A percentile compares a stretch with the other conserved stretches of the same genome.
Conservation (phyloP, 2,888 invertebrate species). For the Macropis europaea region DNA sequence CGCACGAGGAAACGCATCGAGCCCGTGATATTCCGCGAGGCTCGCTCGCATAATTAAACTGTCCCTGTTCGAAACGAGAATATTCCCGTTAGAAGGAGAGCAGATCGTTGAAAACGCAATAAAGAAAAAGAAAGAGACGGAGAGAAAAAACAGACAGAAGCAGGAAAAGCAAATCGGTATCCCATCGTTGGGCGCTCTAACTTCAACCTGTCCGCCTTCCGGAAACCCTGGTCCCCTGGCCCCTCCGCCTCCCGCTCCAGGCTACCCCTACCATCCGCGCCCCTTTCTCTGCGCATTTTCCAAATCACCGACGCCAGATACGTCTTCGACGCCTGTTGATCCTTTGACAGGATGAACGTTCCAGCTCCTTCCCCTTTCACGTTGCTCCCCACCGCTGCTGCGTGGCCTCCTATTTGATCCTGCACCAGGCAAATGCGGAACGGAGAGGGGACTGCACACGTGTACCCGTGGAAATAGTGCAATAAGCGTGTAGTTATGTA, state of each 20-base stretch:
- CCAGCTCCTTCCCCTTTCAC: slow-evolving; percentile 9
- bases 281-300: slow-evolving; percentile 29
- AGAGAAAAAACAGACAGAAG: not conserved
- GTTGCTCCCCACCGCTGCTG: slow-evolving; percentile 10
- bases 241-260: slow-evolving; percentile 1
- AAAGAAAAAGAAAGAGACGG: not conserved
- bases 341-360: slow-evolving; percentile 48
- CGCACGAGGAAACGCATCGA: too few relatives aligned
- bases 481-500: slow-evolving; percentile 65
- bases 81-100: slow-evolving; percentile 31
- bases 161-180: slow-evolving; percentile 12
- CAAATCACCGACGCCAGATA: slow-evolving; percentile 60
- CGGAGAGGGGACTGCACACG: slow-evolving; percentile 46
- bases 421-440: slow-evolving; percentile 41
- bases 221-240: not conserved
- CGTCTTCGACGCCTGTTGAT: slow-evolving; percentile 72
- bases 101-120: not conserved
- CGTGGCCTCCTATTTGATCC: slow-evolving; percentile 54
- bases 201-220: slow-evolving; percentile 4
- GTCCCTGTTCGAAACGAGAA: slow-evolving; percentile 9
- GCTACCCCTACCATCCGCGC: slow-evolving; percentile 3
- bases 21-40: too few relatives aligned
- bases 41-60: slow-evolving; percentile 31
- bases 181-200: not conserved
- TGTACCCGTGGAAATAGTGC: slow-evolving; percentile 67